Base-by-base conservation (phyloP, 2,797 vertebrate species). In the Cetoscarus ocellatus region DNA sequence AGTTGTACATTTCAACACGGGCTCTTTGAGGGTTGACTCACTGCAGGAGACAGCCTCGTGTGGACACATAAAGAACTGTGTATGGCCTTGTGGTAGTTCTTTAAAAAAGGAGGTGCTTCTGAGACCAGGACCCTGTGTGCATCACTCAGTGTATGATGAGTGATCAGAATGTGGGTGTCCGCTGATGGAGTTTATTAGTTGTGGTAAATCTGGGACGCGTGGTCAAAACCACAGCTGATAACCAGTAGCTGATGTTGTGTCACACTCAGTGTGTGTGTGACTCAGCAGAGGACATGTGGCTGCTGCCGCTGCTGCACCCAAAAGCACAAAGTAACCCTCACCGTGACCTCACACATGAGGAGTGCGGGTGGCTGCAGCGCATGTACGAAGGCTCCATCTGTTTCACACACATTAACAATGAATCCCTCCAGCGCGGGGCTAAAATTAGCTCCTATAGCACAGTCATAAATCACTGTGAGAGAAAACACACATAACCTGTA, bases 381-480 rank as follows among this genome's bases (percentile, higher is more conserved):
- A 51, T 69, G 14, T 17, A 27, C 40, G 14, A 75, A 55, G 57
- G 52, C 70, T 85, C 72, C 79, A 77, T 85, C 73, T 87, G 73
- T 76, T 77, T 79, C 75, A 44, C 45, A 63, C 39, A 66, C 62
- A 65, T 44, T 27, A 49, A 80, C 70, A 44, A 69, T 70, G 67
- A 59, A 50, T 68, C 61, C 75, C 71, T 64, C 55, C 3, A 3
- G 54, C 59, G 58, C 11, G 1, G 36, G 54, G 73, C 88, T 87
- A 87, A 88, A 91, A 88, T 90, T 88, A 90, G 72, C 49, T 67
- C 14, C 1, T 9, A 27, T 27, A 71, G 59, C 47, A n/a, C 59
- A 68, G 57, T 63, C 75, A 88, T 91, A 88, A 88, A 91, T 90
- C 90, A 88, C 35, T 67, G 82, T 45, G 76, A 77, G 50, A 53